Base-by-base conservation (phyloP, 2,797 vertebrate genomes). In the Rhynchonycteris naso region DNA sequence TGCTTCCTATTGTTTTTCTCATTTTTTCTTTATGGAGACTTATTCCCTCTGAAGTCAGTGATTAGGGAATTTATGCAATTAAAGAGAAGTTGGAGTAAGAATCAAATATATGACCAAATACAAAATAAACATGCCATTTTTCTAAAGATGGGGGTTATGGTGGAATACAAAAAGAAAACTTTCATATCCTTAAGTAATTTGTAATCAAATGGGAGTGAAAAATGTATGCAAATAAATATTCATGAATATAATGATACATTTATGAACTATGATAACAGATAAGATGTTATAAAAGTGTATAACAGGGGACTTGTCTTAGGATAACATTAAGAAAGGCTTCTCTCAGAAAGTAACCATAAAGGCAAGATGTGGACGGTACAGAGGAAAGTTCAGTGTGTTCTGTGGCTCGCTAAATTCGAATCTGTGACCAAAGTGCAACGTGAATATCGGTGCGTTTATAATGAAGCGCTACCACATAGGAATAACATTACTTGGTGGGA, bases 101-200 rank as follows among this genome's bases (percentile, higher is more conserved):
- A 72, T 83, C n/a, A 90, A 91, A 78, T 24, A 65, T 16, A 12
- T 69, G 28, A 35, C 16, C 38, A 91, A 94, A 87, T 80, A 15
- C 91, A 87, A 66, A 2, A 16, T 83, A 72, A 90, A 35, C 11
- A 58, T 50, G 24, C 3, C 8, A 59, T 92, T 95, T 97, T 95
- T 5, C 52, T 91, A 81, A 95, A 16, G 54, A 47, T 11, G 83
- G 30, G 43, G 16, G 8, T 68, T 69, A 38, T 10, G 74, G n/a
- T 68, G 21, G 22, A 80, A 16, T 65, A 50, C 22, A 86, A 18
- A 68, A 76, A 35, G 30, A 35, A 7, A 63, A 63, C 4, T 26
- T 50, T 91, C 10, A 58, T 71, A 33, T n/a, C 15, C 35, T 94
- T 4, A 33, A 75, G 52, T 30, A 22, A 43, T 63, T 38, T 83